Evolutionary conservation across 2,888 invertebrate species (phyloP), one percentile per base, ranked within the genome.

Genomic region (Phymatocera aterrima): DNA sequence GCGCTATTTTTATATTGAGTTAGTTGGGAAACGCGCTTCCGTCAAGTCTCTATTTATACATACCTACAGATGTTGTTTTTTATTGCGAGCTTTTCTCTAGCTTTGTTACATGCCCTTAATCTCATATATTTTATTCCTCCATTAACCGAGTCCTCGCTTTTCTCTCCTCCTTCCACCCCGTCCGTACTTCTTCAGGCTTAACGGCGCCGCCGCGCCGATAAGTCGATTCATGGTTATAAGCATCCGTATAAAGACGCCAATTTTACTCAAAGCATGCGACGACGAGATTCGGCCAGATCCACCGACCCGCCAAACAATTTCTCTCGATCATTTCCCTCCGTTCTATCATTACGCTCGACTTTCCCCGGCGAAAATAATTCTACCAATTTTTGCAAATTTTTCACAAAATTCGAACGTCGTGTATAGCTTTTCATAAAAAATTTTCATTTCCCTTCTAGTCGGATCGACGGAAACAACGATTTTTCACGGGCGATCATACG

Each of bases 1-100:
- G n/a, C 24, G 85, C 84, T 87, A 87, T 87, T 87, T 87, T 86
- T 83, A 82, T 86, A 82, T 82, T 83, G 57, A 79, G 77, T 81
- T 81, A 83, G 83, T 86, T 85, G 83, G 83, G 84, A 86, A 84
- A 87, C 83, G 82, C 82, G 85, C 80, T 87, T 87, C 87, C 87
- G 87, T 83, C 81, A 82, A 80, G 68, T 82, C 82, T 80, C 80
- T 87, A 87, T 87, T 87, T 86, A 84, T 68, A 84, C 83, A n/a
- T n/a, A 79, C 72, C 28, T n/a, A n/a, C 54, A 64, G 68, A 54
- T 77, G 51, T 74, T 72, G 46, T 77, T 74, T 74, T 77, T 64
- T 64, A 64, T 64, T 37, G 24, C 15, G 24, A 46, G 15, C 46
- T 68, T 24, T 68, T 15, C 43, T 46, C 8, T 18, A 46, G 46